Evolutionary conservation across 1,140 invertebrate species (phyloP).

Genomic region (Aporrectodea caliginosa): DNA sequence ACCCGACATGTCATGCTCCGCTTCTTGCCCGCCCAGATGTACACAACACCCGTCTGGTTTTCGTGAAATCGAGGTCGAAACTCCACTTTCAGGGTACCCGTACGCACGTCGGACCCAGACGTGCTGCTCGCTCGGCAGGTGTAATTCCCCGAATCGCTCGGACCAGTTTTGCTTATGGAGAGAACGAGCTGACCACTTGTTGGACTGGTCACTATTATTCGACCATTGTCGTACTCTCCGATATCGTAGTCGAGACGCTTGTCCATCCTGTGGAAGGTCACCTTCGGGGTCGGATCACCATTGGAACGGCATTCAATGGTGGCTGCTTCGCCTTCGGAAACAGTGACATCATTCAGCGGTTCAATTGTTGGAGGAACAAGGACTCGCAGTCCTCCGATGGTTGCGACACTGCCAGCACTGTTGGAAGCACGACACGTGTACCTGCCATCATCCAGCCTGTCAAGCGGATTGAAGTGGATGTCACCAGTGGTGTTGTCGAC

Average conservation of each 20-base stretch:
- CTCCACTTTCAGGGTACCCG: slow-evolving; percentile 22
- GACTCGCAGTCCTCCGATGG: slow-evolving; percentile 17
- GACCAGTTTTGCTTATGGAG: slow-evolving; percentile 56
- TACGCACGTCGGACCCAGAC: slow-evolving; percentile 59
- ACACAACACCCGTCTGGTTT: slow-evolving; percentile 61
- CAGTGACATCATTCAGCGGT: neutral
- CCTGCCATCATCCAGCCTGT: slow-evolving; percentile 75
- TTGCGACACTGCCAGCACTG: slow-evolving; percentile 68
- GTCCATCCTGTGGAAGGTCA: too few relatives aligned
- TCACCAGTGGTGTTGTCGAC: slow-evolving; percentile 15
- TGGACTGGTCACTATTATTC: slow-evolving; percentile 18
- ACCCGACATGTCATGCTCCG: too few relatives aligned
- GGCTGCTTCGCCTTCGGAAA: neutral
- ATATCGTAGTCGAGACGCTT: too few relatives aligned
- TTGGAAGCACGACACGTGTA: slow-evolving; percentile 83
- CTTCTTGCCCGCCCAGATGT: too few relatives aligned
- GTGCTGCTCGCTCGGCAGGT: slow-evolving; percentile 77
- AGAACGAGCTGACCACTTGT: neutral
- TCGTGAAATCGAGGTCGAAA: slow-evolving; percentile 32
- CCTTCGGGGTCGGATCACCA: too few relatives aligned
- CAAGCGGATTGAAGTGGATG: slow-evolving; percentile 51
- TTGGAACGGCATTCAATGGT: too few relatives aligned
- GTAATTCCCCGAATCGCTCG: slow-evolving; percentile 80
- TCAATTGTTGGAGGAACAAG: slow-evolving; percentile 10
- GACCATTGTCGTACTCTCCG: slow-evolving; percentile 24